phyloP scores from a whole-genome alignment of 1,140 invertebrate genomes.

The Brachionus sp. region DNA sequence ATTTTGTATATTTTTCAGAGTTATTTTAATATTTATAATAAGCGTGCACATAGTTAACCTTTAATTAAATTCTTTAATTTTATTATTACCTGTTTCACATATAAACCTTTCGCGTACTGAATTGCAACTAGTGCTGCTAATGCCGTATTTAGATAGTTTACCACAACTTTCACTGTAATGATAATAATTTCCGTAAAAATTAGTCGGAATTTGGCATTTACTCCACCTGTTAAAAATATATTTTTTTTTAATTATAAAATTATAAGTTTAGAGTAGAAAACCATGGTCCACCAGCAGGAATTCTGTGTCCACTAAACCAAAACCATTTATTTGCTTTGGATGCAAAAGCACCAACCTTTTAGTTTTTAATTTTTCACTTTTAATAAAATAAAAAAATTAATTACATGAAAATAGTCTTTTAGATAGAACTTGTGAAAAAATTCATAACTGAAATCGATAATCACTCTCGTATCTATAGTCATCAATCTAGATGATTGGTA shows the following conservation, averaged over 20 bases:
- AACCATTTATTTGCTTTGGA: background rate
- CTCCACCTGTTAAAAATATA: background rate
- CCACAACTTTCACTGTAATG: background rate
- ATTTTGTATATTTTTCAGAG: no score
- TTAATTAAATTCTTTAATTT: no score
- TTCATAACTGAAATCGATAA: conserved; percentile 8
- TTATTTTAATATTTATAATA: no score
- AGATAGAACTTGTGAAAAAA: background rate
- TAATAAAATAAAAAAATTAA: background rate
- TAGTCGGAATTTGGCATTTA: background rate
- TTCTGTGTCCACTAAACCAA: background rate
- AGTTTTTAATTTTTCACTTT: background rate
- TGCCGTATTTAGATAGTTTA: background rate
- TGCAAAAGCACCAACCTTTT: conserved; percentile 4
- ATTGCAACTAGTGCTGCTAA: background rate
- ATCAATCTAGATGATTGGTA: background rate
- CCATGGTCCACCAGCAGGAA: background rate
- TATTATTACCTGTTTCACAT: conserved; percentile 15
- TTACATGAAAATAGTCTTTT: background rate
- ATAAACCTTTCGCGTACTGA: background rate
- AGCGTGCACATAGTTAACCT: no score
- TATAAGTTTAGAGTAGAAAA: background rate
- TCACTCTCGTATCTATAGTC: background rate
- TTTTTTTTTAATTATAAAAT: background rate
- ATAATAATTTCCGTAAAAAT: background rate